A percentile compares a stretch with the other conserved stretches of the same genome.
These are phyloP conservation scores for Phthorimaea operculella DNA, from an alignment of 1,140 invertebrate genomes.

Conservation along the genomic window DNA sequence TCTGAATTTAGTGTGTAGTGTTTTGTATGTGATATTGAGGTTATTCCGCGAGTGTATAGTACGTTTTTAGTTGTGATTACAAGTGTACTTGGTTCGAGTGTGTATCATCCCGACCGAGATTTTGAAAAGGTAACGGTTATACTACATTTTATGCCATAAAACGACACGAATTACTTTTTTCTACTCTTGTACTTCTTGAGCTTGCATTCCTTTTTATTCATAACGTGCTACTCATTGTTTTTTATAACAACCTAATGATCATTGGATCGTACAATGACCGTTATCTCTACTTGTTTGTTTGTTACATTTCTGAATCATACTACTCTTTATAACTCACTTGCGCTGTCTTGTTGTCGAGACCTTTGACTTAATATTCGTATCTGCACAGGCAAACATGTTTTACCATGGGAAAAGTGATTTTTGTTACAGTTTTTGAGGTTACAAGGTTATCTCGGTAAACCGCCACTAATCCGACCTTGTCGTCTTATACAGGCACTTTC, in stretches of 20 bases:
- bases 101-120: constrained; percentile 41
- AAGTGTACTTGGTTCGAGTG: constrained; percentile 58
- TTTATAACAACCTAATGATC: no score
- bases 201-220: no score
- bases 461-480: no score
- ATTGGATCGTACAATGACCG: not conserved
- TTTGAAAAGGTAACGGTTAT: constrained; percentile 61
- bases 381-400: no score
- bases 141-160: not conserved
- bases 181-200: not conserved
- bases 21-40: constrained; percentile 22
- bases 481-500: no score
- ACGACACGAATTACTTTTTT: not conserved
- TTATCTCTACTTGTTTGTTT: not conserved
- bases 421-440: no score
- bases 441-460: no score
- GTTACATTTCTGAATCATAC: not conserved
- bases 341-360: not conserved
- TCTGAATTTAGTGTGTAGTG: constrained; percentile 40
- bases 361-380: not conserved
- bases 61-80: constrained; percentile 35
- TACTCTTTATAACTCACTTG: not conserved
- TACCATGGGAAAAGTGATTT: no score
- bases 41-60: constrained; percentile 35
- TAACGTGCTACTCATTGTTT: no score